phyloP scores from a whole-genome alignment of 1,140 invertebrate genomes.

The Streblospio benedicti region DNA sequence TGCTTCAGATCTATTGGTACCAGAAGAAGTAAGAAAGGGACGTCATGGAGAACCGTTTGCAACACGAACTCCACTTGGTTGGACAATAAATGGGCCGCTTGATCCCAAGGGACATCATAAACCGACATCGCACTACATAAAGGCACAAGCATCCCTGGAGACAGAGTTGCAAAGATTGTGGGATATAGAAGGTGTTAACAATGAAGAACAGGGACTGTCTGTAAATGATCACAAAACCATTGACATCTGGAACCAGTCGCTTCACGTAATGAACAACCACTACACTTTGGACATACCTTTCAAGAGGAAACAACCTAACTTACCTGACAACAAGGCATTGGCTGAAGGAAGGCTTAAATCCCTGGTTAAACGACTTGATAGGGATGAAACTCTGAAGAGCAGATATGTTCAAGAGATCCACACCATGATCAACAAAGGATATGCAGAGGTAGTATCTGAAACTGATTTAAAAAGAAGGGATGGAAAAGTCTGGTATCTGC shows the following conservation, averaged over 20 bases:
- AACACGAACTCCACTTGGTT: constrained; percentile 6
- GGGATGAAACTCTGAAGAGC: neutral
- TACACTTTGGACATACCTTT: constrained; percentile 2
- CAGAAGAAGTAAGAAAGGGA: constrained; percentile 6
- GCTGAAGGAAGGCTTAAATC: neutral
- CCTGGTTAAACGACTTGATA: neutral
- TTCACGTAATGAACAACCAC: neutral
- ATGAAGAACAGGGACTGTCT: neutral
- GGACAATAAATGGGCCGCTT: constrained; percentile 6
- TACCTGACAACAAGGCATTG: neutral
- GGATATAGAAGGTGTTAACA: no score
- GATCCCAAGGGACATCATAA: neutral
- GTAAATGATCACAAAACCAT: neutral
- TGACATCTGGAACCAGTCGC: neutral
- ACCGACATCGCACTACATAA: no score
- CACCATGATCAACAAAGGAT: constrained; percentile 6
- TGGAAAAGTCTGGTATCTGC: constrained; percentile 23
- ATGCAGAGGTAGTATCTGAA: constrained; percentile 13
- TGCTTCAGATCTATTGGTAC: neutral
- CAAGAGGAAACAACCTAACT: neutral
- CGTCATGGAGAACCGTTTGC: constrained; percentile 7
- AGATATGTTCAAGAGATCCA: neutral
- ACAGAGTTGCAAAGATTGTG: neutral
- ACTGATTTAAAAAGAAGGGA: no score
- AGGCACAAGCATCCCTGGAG: no score